Percentiles rank a stretch among this genome's conserved stretches.
phyloP scores from a whole-genome alignment of 2,113 vertebrate genomes.

The Herpetotheres cachinnans region DNA sequence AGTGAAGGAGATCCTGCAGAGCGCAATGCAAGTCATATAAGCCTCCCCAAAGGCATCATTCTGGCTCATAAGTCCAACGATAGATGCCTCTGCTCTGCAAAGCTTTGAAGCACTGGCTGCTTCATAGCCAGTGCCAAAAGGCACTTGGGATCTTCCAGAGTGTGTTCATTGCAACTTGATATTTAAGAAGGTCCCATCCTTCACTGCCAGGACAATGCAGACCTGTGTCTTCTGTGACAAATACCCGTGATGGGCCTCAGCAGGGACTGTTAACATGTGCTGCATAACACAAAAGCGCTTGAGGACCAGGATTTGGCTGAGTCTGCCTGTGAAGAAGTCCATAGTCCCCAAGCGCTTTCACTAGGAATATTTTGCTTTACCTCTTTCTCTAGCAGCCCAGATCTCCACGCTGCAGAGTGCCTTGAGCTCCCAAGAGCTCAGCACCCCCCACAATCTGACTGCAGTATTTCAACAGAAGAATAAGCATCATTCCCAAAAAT shows the following conservation, averaged over 20 bases:
- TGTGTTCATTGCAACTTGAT: neutral
- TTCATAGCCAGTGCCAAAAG: neutral
- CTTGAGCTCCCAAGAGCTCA: neutral
- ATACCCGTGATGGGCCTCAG: neutral
- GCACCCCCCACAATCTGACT: neutral
- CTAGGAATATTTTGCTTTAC: neutral
- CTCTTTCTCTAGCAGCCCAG: neutral
- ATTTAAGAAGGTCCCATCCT: neutral
- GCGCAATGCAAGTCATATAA: neutral
- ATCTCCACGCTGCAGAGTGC: neutral
- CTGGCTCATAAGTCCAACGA: neutral
- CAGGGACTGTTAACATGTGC: neutral
- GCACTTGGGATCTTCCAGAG: neutral
- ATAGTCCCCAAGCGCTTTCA: neutral
- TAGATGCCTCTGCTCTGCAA: neutral
- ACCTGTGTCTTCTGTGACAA: neutral
- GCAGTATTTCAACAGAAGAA: neutral
- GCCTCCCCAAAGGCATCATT: neutral
- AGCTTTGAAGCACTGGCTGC: neutral
- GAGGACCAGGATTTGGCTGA: neutral
- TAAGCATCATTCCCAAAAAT: neutral
- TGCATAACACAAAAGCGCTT: neutral
- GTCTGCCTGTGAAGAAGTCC: neutral
- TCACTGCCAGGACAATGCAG: neutral
- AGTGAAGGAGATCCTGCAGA: neutral